Conservation (phyloP, 2,888 invertebrate genomes). For the Sphaeridia pumilis region DNA sequence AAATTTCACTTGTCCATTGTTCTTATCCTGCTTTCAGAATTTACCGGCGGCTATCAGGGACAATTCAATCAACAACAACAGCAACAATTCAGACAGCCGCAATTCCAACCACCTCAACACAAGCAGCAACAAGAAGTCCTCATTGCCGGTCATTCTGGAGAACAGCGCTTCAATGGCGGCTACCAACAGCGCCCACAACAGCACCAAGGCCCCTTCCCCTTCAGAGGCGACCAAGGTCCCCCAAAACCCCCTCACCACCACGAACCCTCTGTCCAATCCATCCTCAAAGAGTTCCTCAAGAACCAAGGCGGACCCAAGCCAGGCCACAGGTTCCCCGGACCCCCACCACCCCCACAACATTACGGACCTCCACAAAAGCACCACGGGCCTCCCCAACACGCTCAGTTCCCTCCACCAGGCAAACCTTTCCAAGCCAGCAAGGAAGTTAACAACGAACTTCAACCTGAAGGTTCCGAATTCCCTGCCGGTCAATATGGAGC, state of each 20-base stretch:
- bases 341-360: slow-evolving; percentile 25
- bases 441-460: slow-evolving; percentile 32
- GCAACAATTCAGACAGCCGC: slow-evolving; percentile 14
- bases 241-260: slow-evolving; percentile 11
- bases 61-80: slow-evolving; percentile 16
- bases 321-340: slow-evolving; percentile 20
- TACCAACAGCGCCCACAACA: slow-evolving; percentile 14
- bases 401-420: slow-evolving; percentile 6
- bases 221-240: slow-evolving; percentile 18
- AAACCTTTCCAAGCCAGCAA: slow-evolving; percentile 25
- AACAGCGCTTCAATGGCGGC: slow-evolving; percentile 22
- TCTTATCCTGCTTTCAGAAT: no score
- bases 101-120: slow-evolving; percentile 16
- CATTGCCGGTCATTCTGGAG: slow-evolving; percentile 15
- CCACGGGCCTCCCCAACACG: slow-evolving; percentile 12
- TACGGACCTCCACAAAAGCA: slow-evolving; percentile 10
- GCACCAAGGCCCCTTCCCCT: slow-evolving; percentile 6
- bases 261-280: slow-evolving; percentile 9
- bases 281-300: slow-evolving; percentile 15
- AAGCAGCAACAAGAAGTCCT: slow-evolving; percentile 13
- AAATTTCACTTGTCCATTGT: no score
- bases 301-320: slow-evolving; percentile 11
- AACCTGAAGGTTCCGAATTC: slow-evolving; percentile 33
- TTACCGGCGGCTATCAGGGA: no score
- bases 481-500: slow-evolving; percentile 20